These are phyloP conservation scores for Beaufortia kweichowensis DNA, from an alignment of 2,113 vertebrate species.

Conservation along the genomic window DNA sequence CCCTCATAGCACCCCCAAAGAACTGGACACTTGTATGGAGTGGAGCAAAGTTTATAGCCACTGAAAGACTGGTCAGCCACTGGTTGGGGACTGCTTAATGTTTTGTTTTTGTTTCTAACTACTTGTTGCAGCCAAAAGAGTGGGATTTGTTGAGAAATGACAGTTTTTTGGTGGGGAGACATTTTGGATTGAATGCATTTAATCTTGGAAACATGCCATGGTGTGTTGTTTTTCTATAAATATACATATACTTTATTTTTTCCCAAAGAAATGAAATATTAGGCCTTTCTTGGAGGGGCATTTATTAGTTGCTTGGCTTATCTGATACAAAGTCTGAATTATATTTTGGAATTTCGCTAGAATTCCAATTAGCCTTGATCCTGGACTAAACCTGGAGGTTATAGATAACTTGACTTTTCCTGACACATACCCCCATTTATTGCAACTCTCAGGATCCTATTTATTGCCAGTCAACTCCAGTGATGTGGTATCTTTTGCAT, in stretches of 20 bases:
- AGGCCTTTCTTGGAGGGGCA: constrained; percentile 61
- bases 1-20: constrained; percentile 83
- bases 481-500: constrained; percentile 61
- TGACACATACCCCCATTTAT: constrained; percentile 65
- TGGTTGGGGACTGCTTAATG: constrained; percentile 64
- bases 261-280: constrained; percentile 74
- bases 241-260: constrained; percentile 81
- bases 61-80: constrained; percentile 66
- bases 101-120: constrained; percentile 63
- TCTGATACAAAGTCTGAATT: constrained; percentile 63
- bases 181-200: constrained; percentile 67
- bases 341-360: constrained; percentile 62
- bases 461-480: constrained; percentile 72
- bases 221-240: constrained; percentile 70
- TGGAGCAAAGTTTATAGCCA: constrained; percentile 93
- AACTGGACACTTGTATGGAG: constrained; percentile 87
- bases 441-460: constrained; percentile 78
- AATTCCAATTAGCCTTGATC: constrained; percentile 72
- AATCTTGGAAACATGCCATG: constrained; percentile 68
- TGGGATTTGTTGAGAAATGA: constrained; percentile 58
- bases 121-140: constrained; percentile 74
- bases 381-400: constrained; percentile 69
- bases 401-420: constrained; percentile 72
- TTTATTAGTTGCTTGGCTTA: constrained; percentile 61
- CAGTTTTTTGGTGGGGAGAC: constrained; percentile 52